Percentiles rank a stretch among this genome's conserved stretches.
These are phyloP conservation scores for Agrilus mali DNA, from an alignment of 2,888 invertebrate genomes.

Conservation along the genomic window DNA sequence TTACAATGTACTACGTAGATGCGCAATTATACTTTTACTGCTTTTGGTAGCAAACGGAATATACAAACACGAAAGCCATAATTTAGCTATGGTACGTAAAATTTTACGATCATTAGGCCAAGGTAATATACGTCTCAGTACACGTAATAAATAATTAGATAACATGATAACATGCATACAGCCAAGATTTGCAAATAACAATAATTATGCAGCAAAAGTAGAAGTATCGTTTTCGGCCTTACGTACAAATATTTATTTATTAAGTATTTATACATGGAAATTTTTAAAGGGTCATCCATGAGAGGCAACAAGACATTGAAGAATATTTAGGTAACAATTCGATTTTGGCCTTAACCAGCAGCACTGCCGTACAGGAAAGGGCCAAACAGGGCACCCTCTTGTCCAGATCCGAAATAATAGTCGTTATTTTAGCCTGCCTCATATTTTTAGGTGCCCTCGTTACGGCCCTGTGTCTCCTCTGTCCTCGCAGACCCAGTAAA, in stretches of 20 bases:
- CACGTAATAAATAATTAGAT: too few species aligned
- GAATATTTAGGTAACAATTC: conserved; percentile 49
- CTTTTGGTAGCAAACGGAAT: background rate
- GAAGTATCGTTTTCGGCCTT: background rate
- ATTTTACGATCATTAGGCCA: background rate
- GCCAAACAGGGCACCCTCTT: conserved; percentile 35
- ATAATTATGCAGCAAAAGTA: background rate
- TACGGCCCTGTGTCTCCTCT: conserved; percentile 66
- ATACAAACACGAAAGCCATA: background rate
- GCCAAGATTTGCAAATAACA: background rate
- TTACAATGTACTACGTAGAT: too few species aligned
- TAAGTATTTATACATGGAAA: conserved; percentile 3
- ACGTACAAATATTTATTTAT: background rate
- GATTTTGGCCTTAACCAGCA: conserved; percentile 51
- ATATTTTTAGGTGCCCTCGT: conserved; percentile 71
- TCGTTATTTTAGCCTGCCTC: conserved; percentile 66
- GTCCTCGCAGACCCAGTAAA: conserved; percentile 46
- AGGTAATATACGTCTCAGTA: background rate
- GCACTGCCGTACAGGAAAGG: conserved; percentile 26
- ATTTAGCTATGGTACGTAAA: background rate
- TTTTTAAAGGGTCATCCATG: conserved; percentile 45
- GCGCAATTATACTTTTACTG: too few species aligned
- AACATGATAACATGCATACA: too few species aligned
- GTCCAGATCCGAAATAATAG: conserved; percentile 66
- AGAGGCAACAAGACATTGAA: conserved; percentile 46